Evolutionary conservation across 2,113 vertebrate genomes (phyloP).

Genomic region (Thamnophis sirtalis): DNA sequence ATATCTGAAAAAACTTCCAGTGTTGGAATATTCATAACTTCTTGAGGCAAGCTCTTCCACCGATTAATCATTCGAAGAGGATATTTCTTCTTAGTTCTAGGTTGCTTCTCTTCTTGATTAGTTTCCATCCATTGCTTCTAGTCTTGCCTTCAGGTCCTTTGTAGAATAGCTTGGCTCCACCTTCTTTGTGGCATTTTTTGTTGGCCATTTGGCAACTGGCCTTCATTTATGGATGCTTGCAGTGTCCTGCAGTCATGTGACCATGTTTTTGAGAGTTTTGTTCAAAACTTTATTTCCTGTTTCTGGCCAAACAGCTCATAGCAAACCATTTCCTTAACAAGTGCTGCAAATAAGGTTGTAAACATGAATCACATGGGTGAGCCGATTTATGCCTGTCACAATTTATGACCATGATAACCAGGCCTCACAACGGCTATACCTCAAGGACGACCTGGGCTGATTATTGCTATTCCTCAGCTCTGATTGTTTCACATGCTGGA

Average conservation of each 20-base stretch:
- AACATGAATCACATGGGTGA: background rate
- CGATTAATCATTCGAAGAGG: no score
- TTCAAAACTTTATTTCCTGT: background rate
- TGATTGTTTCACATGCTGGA: background rate
- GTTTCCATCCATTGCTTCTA: no score
- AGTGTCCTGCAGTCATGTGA: background rate
- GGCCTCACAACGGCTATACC: background rate
- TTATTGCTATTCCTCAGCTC: background rate
- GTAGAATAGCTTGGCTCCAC: no score
- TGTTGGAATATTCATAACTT: no score
- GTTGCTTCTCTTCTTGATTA: no score
- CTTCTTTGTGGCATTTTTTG: background rate
- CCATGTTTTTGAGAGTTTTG: background rate
- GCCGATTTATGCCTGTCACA: background rate
- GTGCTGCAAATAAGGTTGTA: background rate
- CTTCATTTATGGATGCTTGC: background rate
- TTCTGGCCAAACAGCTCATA: background rate
- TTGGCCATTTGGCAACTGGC: background rate
- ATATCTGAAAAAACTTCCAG: no score
- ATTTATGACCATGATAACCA: background rate
- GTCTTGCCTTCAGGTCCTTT: no score
- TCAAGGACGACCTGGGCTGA: background rate
- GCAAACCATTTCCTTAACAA: background rate
- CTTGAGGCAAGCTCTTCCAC: no score
- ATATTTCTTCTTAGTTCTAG: no score